Evolutionary conservation across 1,140 invertebrate genomes (phyloP), one percentile per base, ranked within the genome.

Genomic region (Conus ventricosus): DNA sequence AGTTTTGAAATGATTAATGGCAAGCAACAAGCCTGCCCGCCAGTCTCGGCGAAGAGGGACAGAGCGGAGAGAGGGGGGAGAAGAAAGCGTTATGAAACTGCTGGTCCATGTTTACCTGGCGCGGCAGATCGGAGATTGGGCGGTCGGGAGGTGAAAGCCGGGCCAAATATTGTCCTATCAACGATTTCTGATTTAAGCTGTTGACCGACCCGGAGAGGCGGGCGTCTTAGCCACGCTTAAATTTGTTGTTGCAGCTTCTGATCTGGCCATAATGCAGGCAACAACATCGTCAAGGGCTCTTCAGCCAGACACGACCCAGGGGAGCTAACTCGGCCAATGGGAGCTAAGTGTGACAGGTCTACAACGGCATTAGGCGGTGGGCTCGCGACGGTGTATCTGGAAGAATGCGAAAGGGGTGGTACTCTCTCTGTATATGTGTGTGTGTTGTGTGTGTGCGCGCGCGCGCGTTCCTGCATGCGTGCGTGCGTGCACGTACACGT

Each of bases 111-210:
- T 87, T 87, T 87, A 71, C 85, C 53, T 54, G 85, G 13, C 20
- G 6, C 13, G 75, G n/a, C 51, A 39, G 39, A 87, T 78, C 85
- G 85, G 85, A 87, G 85, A 87, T 87, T 87, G 85, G 85, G 13
- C 17, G 7, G 15, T 23, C 17, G 25, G 25, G 51, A 6, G 57
- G 25, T 7, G 67, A 87, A 80, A 78, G 85, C 71, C 51, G 75
- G 75, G 75, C 85, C 85, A 87, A 87, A 87, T 87, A 87, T 87
- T 87, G 85, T 87, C 75, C 85, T 75, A 87, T 87, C 85, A 87
- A 87, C 85, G 85, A 87, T 87, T 87, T 87, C 85, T 87, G 85
- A 87, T 87, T 87, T 87, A 87, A 87, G 85, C 85, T 87, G 85
- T 87, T 87, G 67, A 87, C 85, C 53, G 85, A 87, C 25, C 85